A percentile compares a stretch with the other conserved stretches of the same genome.
These are phyloP conservation scores for Melitaea athalia DNA, from an alignment of 2,888 invertebrate genomes.

Conservation along the genomic window DNA sequence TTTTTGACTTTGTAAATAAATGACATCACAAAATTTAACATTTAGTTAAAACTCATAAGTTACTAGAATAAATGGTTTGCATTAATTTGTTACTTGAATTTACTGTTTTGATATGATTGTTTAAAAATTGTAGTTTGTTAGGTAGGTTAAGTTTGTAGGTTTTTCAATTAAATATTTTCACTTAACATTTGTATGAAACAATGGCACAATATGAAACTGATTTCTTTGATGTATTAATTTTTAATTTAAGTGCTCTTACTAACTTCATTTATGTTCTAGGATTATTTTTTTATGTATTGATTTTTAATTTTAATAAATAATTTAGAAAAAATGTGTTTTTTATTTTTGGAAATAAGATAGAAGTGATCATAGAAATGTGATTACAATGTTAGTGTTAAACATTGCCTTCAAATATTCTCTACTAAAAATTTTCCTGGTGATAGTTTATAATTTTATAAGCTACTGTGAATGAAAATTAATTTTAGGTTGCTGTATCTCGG, in stretches of 20 bases:
- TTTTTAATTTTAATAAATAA: slow-evolving; percentile 77
- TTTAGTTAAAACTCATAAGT: slow-evolving; percentile 49
- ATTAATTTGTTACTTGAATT: slow-evolving; percentile 65
- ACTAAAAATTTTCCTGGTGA: too few relatives aligned
- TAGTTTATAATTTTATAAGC: too few relatives aligned
- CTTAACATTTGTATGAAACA: slow-evolving; percentile 32
- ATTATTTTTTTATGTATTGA: slow-evolving; percentile 73
- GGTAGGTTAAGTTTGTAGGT: slow-evolving; percentile 42
- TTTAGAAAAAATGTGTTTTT: slow-evolving; percentile 50
- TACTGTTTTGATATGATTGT: slow-evolving; percentile 70
- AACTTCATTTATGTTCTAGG: slow-evolving; percentile 66
- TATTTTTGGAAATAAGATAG: slow-evolving; percentile 18
- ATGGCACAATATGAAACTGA: slow-evolving; percentile 38
- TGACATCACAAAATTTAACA: slow-evolving; percentile 62
- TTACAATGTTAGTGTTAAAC: too few relatives aligned
- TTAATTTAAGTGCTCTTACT: slow-evolving; percentile 60
- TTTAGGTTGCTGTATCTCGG: too few relatives aligned
- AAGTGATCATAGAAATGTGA: too few relatives aligned
- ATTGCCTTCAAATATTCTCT: too few relatives aligned
- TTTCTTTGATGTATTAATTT: slow-evolving; percentile 66
- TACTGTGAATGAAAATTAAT: too few relatives aligned
- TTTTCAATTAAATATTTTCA: slow-evolving; percentile 31
- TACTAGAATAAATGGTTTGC: slow-evolving; percentile 51
- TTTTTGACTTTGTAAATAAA: slow-evolving; percentile 65
- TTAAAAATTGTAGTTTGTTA: slow-evolving; percentile 52